phyloP scores from a whole-genome alignment of 2,113 vertebrate genomes.

The Scomber japonicus region DNA sequence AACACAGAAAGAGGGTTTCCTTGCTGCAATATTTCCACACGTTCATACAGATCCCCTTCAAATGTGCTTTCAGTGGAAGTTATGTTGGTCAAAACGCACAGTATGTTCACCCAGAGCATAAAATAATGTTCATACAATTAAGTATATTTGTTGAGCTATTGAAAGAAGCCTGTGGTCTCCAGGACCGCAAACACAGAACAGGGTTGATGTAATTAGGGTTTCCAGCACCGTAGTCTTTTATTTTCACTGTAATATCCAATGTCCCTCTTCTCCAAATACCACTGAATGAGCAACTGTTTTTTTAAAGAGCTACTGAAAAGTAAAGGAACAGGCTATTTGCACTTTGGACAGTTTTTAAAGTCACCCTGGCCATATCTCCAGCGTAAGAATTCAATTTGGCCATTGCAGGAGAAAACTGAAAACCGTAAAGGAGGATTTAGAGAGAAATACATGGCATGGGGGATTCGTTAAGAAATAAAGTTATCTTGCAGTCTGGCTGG shows the following conservation, averaged over 20 bases:
- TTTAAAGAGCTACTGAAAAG: slow-evolving; percentile 17
- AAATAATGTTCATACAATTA: too few species aligned
- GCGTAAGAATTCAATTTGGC: slow-evolving; percentile 78
- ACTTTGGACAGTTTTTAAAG: slow-evolving; percentile 70
- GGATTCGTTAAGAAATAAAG: slow-evolving; percentile 67
- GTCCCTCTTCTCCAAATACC: background rate
- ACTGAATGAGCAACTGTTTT: slow-evolving; percentile 2
- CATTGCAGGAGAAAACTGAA: slow-evolving; percentile 66
- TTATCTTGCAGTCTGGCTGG: slow-evolving; percentile 74
- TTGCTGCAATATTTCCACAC: too few species aligned
- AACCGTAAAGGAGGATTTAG: slow-evolving; percentile 75
- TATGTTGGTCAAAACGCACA: too few species aligned
- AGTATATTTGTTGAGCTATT: too few species aligned
- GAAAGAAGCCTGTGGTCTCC: too few species aligned
- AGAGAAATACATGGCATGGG: slow-evolving; percentile 63
- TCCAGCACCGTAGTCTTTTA: background rate
- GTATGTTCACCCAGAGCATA: too few species aligned
- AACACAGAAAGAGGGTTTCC: too few species aligned
- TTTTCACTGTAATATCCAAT: background rate
- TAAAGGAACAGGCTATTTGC: slow-evolving; percentile 30
- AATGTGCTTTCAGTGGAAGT: too few species aligned
- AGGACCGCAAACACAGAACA: too few species aligned
- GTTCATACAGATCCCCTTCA: too few species aligned
- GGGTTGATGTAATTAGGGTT: too few species aligned
- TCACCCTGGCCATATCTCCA: slow-evolving; percentile 75